Evolutionary conservation across 2,888 invertebrate genomes (phyloP).

Genomic region (Tenthredo mesomela): DNA sequence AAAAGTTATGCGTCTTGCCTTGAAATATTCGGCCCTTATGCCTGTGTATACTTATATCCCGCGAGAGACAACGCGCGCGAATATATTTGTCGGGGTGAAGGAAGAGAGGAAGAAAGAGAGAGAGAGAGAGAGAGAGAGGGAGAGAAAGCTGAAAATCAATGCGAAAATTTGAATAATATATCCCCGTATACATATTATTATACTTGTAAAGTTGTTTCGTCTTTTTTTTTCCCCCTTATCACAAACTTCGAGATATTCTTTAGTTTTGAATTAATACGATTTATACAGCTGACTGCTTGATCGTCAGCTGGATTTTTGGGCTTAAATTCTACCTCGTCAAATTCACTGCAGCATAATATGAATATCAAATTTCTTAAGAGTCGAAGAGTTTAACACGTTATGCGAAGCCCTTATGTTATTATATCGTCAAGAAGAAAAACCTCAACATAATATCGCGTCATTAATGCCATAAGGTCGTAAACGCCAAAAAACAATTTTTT

Average conservation of each 20-base stretch:
- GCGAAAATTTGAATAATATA: constrained; percentile 11
- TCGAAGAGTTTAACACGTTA: neutral
- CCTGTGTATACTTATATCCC: neutral
- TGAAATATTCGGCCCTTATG: constrained; percentile 20
- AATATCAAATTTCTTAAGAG: constrained; percentile 25
- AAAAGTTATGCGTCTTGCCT: constrained; percentile 26
- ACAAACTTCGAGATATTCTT: neutral
- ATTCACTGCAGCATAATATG: neutral
- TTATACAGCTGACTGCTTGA: constrained; percentile 13
- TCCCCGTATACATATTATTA: neutral
- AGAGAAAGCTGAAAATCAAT: constrained; percentile 2
- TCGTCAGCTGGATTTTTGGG: neutral
- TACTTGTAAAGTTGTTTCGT: neutral
- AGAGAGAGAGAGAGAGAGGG: constrained; percentile 5
- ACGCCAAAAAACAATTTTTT: no score
- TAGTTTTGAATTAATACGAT: neutral
- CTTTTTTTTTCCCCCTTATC: neutral
- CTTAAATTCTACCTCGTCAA: constrained; percentile 29
- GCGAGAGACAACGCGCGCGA: constrained; percentile 1
- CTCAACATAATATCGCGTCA: neutral
- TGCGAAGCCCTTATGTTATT: neutral
- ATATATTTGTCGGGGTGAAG: neutral
- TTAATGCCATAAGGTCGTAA: no score
- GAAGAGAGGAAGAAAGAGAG: neutral
- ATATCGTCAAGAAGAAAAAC: neutral